Conservation (phyloP, 2,797 vertebrate genomes). For the Enteromius radiatus region DNA sequence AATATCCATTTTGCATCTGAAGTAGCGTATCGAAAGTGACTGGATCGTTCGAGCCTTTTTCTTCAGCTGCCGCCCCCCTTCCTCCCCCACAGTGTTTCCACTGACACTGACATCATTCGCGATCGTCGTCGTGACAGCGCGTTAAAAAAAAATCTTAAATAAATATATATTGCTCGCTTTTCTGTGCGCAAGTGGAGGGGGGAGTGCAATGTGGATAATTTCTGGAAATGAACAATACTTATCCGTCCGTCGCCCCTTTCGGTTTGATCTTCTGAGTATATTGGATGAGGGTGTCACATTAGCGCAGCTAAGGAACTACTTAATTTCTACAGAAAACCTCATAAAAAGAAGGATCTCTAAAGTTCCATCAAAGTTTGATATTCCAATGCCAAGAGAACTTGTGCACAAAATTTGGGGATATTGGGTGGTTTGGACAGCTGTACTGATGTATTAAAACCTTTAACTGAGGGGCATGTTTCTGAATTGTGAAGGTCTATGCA, state of each 20-base stretch:
- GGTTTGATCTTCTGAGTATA: constrained; percentile 71
- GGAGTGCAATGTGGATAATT: constrained; percentile 73
- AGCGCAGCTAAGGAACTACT: constrained; percentile 51
- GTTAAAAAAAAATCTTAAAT: constrained; percentile 81
- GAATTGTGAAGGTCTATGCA: constrained; percentile 77
- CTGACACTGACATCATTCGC: constrained; percentile 88
- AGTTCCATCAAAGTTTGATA: constrained; percentile 97
- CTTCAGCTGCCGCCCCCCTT: constrained; percentile 90
- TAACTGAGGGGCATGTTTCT: constrained; percentile 77
- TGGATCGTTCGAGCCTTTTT: constrained; percentile 97
- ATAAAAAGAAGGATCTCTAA: constrained; percentile 93
- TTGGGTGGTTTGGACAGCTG: constrained; percentile 70
- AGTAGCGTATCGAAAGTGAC: constrained; percentile 98
- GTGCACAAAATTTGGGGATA: constrained; percentile 76
- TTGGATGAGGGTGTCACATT: constrained; percentile 37
- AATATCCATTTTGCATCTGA: constrained; percentile 97
- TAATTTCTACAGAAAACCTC: constrained; percentile 80
- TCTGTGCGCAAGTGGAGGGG: constrained; percentile 65
- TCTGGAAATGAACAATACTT: constrained; percentile 85
- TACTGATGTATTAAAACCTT: constrained; percentile 68
- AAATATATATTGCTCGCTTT: constrained; percentile 72
- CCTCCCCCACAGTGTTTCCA: constrained; percentile 85
- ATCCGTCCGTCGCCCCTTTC: constrained; percentile 78
- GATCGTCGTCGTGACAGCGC: constrained; percentile 85
- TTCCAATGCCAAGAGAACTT: constrained; percentile 80